Evolutionary conservation across 2,113 vertebrate genomes (phyloP), one percentile per base, ranked within the genome.

Genomic region (Galeopterus variegatus): DNA sequence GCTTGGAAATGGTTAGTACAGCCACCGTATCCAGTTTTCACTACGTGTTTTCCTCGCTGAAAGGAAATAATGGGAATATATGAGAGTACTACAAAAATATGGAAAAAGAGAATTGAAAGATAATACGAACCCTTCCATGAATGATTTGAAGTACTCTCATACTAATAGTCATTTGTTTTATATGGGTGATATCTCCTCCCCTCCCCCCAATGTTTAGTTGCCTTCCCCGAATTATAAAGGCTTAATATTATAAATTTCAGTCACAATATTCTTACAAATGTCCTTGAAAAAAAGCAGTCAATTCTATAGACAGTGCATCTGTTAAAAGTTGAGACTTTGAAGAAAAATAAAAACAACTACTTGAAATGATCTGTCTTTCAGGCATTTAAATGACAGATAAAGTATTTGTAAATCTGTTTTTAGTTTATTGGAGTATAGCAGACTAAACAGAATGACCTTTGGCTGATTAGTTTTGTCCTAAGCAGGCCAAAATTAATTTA

Each of bases 341-440:
- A 67, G 36, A 92, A 92, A 82, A 81, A 80, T 73, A 50, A 67
- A 75, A 85, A 58, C 28, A 52, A 17, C 12, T 60, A 88, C 36
- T 82, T 15, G 45, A 65, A 83, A 76, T 82, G 50, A 58, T 79
- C 28, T 81, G 12, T 73, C 88, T 95, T 24, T 82, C 31, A 87
- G 58, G 58, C 36, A 56, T n/a, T 77, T 81, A 81, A 81, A 24
- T 88, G 54, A 4, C 82, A 94, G 28, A 31, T 77, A 87, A 54
- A 80, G 31, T 75, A 8, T 58, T 52, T 81, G 26, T 73, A 83
- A 81, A 81, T 69, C 21, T 77, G 9, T 88, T 88, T 93, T 93
- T 33, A 93, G 41, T 69, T 82, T 83, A 45, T 88, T 70, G 52
- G 52, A 76, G 33, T 76, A 11, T 75, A 83, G 31, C 48, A 56